Evolutionary conservation across 1,140 invertebrate species (phyloP), one percentile per base, ranked within the genome.

Genomic region (Drosophila jambulina): DNA sequence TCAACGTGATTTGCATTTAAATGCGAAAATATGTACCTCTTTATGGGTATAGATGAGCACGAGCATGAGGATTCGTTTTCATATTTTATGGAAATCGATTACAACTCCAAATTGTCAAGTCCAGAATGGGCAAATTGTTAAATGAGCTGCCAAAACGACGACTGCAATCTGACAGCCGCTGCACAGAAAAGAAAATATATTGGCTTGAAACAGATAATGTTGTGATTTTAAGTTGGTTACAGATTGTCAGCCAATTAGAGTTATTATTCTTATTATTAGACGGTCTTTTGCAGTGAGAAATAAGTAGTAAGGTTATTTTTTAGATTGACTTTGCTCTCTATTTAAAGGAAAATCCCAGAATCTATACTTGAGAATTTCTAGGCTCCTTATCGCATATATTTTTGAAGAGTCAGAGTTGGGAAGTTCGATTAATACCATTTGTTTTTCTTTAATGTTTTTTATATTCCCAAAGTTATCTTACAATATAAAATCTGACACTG

Each of bases 1-100:
- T 29, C 74, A 64, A 58, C 84, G 84, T 87, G 84, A 87, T 87
- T 87, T 87, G 84, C 84, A 87, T 87, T 88, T 87, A 78, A 90
- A 87, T 86, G 83, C 46, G 79, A 67, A 68, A 75, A 80, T 53
- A 65, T 62, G 51, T 53, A 29, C 42, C 46, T 54, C 57, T 69
- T 76, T 68, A 32, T 54, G 5, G 12, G 57, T 40, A 17, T 65
- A 42, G 45, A 75, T 40, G 34, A 46, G 53, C 60, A 9, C 8
- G 27, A 32, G 34, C 51, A 54, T 17, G 32, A 42, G 69, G 69
- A 75, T 75, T 74, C 58, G 49, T 56, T 75, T 75, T 63, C 70
- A 74, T 75, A 75, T 75, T 74, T 76, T 54, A 75, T 75, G 69
- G 57, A 75, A 75, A 75, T 72, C 70, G 70, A 72, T 72, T 72